phyloP scores from a whole-genome alignment of 2,797 vertebrate genomes.

The Enteromius argenteus region DNA sequence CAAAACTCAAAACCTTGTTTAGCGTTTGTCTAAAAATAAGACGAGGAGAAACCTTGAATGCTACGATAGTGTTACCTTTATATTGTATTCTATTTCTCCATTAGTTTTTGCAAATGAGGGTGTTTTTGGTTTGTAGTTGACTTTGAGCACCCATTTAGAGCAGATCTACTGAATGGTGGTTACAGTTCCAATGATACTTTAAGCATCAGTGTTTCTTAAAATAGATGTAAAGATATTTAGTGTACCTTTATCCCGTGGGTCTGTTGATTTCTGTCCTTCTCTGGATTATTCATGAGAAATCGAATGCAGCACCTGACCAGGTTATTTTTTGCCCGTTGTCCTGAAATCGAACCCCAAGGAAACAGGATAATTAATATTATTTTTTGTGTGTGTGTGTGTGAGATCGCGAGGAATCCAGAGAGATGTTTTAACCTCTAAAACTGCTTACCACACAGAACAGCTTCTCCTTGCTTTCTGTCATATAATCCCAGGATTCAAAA shows the following conservation, averaged over 20 bases:
- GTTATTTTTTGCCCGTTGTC: conserved; percentile 44
- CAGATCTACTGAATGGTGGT: not conserved
- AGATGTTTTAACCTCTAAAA: conserved; percentile 38
- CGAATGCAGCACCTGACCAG: conserved; percentile 23
- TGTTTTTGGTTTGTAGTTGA: not conserved
- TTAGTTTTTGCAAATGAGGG: not conserved
- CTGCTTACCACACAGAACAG: conserved; percentile 46
- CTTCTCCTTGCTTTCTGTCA: conserved; percentile 17
- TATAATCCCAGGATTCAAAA: conserved; percentile 28
- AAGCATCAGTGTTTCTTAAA: conserved; percentile 25
- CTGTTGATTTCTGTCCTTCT: not conserved
- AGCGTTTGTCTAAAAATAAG: not conserved
- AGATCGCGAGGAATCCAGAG: conserved; percentile 11
- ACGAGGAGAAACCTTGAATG: not conserved
- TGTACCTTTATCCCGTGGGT: not conserved
- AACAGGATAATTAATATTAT: too few relatives aligned
- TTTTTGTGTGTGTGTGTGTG: too few relatives aligned
- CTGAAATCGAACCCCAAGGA: conserved; percentile 51
- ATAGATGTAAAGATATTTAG: not conserved
- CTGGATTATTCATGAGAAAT: conserved; percentile 57
- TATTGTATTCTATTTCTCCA: not conserved
- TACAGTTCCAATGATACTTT: not conserved
- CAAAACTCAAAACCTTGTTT: not conserved
- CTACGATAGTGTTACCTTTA: too few relatives aligned
- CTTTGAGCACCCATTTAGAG: not conserved